Percentiles rank a stretch among this genome's conserved stretches.
phyloP scores from a whole-genome alignment of 2,113 vertebrate species.

The Sinocyclocheilus anophthalmus region DNA sequence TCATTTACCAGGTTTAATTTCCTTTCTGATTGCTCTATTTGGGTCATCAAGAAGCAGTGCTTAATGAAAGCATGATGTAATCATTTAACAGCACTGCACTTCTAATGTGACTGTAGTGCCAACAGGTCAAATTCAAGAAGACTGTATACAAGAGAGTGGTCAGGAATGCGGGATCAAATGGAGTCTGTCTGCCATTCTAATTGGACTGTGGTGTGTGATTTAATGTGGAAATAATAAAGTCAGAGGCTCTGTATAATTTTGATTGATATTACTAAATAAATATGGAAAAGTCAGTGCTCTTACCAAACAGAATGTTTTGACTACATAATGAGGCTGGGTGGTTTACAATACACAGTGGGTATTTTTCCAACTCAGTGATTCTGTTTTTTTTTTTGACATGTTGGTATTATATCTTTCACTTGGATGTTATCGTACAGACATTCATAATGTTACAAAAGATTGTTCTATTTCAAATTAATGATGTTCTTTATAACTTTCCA shows the following conservation, averaged over 20 bases:
- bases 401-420: too few relatives aligned
- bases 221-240: neutral
- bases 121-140: neutral
- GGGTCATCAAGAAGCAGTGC: neutral
- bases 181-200: neutral
- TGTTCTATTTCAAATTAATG: neutral
- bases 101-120: neutral
- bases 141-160: neutral
- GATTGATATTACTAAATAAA: neutral
- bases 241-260: neutral
- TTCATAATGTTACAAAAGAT: neutral
- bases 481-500: neutral
- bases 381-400: too few relatives aligned
- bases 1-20: constrained; percentile 12
- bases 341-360: too few relatives aligned
- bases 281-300: neutral
- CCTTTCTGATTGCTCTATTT: constrained; percentile 5
- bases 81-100: neutral
- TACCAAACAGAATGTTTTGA: neutral
- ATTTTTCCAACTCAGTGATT: too few relatives aligned
- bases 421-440: too few relatives aligned
- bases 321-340: neutral
- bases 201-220: neutral
- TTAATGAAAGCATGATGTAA: neutral
- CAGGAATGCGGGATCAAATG: neutral